A percentile compares a stretch with the other conserved stretches of the same genome.
Evolutionary conservation across 2,113 vertebrate genomes (phyloP).

Genomic region (Poeciliopsis prolifica): DNA sequence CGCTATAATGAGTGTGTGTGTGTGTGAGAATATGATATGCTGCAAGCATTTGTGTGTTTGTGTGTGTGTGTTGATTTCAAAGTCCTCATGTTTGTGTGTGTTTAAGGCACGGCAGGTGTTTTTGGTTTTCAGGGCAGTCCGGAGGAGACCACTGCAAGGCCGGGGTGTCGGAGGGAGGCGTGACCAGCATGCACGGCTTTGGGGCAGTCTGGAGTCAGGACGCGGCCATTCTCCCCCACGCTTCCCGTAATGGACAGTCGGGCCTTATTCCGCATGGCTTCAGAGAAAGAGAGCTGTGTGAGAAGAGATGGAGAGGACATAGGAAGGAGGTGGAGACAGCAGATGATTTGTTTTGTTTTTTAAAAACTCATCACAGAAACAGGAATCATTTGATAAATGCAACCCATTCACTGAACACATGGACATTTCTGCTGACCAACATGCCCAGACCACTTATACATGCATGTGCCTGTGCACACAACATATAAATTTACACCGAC

Average conservation of each 20-base stretch:
- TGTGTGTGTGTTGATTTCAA: slow-evolving; percentile 25
- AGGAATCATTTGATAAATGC: slow-evolving; percentile 20
- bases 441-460: slow-evolving; percentile 37
- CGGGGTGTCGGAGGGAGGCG: slow-evolving; percentile 90
- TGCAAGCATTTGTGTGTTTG: slow-evolving; percentile 23
- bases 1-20: slow-evolving; percentile 11
- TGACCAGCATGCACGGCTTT: slow-evolving; percentile 92
- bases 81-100: slow-evolving; percentile 71
- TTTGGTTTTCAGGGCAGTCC: slow-evolving; percentile 99
- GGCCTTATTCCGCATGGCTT: slow-evolving; percentile 99
- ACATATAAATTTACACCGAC: slow-evolving; percentile 6
- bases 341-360: slow-evolving; percentile 20
- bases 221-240: slow-evolving; percentile 93
- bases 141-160: slow-evolving; percentile 96
- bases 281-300: slow-evolving; percentile 92
- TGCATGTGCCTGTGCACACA: slow-evolving; percentile 42
- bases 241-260: slow-evolving; percentile 98
- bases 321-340: slow-evolving; percentile 36
- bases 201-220: slow-evolving; percentile 95
- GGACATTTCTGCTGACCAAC: slow-evolving; percentile 6
- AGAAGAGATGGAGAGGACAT: slow-evolving; percentile 65
- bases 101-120: slow-evolving; percentile 98
- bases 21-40: slow-evolving; percentile 16
- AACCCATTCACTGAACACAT: not conserved
- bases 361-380: not conserved